Percentiles rank a stretch among this genome's conserved stretches.
Evolutionary conservation across 2,888 invertebrate species (phyloP).

Genomic region (Buathra laborator): DNA sequence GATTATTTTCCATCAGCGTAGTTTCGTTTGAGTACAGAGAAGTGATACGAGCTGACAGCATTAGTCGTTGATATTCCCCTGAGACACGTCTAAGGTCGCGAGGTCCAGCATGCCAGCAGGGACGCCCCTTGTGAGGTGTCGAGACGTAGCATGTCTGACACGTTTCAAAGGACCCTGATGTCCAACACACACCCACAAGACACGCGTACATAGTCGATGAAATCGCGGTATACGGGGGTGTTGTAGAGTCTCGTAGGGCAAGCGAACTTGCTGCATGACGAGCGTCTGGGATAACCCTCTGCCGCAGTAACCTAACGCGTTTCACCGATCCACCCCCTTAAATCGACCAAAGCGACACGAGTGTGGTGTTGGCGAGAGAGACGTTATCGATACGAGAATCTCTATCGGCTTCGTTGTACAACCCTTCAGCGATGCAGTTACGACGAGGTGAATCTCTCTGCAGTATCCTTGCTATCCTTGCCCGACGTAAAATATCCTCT

Average conservation of each 20-base stretch:
- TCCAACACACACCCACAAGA: constrained; percentile 1
- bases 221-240: constrained; percentile 21
- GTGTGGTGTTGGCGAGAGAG: constrained; percentile 28
- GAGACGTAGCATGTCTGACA: constrained; percentile 51
- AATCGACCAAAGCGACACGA: constrained; percentile 48
- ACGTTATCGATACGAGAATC: constrained; percentile 59
- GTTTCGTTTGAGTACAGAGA: background rate
- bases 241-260: constrained; percentile 29
- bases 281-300: constrained; percentile 29
- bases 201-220: background rate
- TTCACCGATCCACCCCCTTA: constrained; percentile 32
- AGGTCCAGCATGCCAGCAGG: constrained; percentile 3
- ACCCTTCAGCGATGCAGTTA: constrained; percentile 35
- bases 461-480: background rate
- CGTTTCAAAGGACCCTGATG: constrained; percentile 58
- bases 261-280: constrained; percentile 29
- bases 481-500: background rate
- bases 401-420: constrained; percentile 40
- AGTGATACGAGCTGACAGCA: background rate
- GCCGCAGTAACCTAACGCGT: constrained; percentile 48
- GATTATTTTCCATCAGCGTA: background rate
- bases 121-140: constrained; percentile 25
- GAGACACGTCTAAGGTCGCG: constrained; percentile 26
- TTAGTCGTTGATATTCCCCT: constrained; percentile 11
- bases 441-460: constrained; percentile 23